A percentile compares a stretch with the other conserved stretches of the same genome.
These are phyloP conservation scores for Acrossocheilus fasciatus DNA, from an alignment of 2,797 vertebrate species.

Conservation along the genomic window DNA sequence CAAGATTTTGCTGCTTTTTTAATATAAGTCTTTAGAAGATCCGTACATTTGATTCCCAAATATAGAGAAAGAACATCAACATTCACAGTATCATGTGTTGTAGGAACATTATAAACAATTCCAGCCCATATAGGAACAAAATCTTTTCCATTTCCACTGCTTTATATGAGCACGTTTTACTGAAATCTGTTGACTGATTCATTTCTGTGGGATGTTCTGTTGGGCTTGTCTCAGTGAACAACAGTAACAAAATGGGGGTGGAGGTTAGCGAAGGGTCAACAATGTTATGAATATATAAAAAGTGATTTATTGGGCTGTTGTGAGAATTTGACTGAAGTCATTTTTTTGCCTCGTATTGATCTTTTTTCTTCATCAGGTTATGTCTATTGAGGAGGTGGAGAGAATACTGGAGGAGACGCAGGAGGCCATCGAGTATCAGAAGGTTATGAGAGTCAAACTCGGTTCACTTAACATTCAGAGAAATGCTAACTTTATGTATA, in stretches of 20 bases:
- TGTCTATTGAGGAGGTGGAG: slow-evolving; percentile 95
- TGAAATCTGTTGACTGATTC: not conserved
- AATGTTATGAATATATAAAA: not conserved
- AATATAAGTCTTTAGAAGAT: not conserved
- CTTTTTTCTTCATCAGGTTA: slow-evolving; percentile 78
- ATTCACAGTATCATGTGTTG: not conserved
- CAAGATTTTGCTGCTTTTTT: not conserved
- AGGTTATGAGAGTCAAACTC: slow-evolving; percentile 72
- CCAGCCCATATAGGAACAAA: not conserved
- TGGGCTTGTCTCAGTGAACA: not conserved
- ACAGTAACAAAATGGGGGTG: not conserved
- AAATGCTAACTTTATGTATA: not conserved
- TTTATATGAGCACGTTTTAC: not conserved
- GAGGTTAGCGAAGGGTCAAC: slow-evolving; percentile 5
- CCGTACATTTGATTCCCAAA: not conserved
- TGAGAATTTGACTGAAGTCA: not conserved
- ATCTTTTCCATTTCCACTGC: not conserved
- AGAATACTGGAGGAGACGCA: slow-evolving; percentile 94
- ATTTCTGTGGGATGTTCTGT: not conserved
- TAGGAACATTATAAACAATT: not conserved
- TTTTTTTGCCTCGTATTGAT: not conserved
- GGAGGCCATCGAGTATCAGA: slow-evolving; percentile 92
- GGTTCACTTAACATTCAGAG: not conserved
- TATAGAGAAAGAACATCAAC: too few relatives aligned
- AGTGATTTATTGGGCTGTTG: not conserved